These are phyloP conservation scores for Anableps anableps DNA, from an alignment of 2,797 vertebrate genomes.

Conservation along the genomic window DNA sequence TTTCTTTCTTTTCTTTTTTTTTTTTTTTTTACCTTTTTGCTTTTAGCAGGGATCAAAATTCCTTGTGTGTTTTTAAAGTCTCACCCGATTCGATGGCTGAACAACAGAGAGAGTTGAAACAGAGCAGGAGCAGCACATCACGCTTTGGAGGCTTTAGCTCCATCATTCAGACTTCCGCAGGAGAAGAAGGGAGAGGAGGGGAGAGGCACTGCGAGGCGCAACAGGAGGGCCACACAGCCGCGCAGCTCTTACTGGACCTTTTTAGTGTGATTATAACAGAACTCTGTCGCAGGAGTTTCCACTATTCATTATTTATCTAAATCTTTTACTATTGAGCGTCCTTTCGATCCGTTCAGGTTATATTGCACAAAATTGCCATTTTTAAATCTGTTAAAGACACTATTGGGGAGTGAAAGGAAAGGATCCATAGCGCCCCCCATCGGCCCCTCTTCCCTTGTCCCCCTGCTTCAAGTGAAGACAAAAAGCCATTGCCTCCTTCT, in stretches of 20 bases:
- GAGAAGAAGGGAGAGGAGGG: not conserved
- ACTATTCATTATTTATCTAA: not conserved
- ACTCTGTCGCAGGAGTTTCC: not conserved
- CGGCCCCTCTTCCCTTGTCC: not conserved
- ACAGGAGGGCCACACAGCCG: not conserved
- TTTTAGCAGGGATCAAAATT: not conserved
- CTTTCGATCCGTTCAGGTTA: not conserved
- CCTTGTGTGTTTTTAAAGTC: slow-evolving; percentile 2
- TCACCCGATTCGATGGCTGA: slow-evolving; percentile 81
- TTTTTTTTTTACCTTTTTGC: not conserved
- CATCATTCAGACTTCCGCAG: slow-evolving; percentile 49
- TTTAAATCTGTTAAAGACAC: not conserved
- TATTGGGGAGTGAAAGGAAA: not conserved
- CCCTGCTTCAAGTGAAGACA: not conserved
- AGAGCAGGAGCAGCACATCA: slow-evolving; percentile 63
- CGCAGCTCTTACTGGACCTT: not conserved
- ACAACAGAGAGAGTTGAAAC: slow-evolving; percentile 43
- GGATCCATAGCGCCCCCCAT: not conserved
- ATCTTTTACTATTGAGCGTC: not conserved
- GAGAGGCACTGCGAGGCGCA: not conserved
- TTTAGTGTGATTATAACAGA: not conserved
- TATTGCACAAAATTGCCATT: not conserved
- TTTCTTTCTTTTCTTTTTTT: too few species aligned
- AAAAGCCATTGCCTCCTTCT: not conserved
- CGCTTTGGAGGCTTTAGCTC: slow-evolving; percentile 44